Evolutionary conservation across 2,888 invertebrate species (phyloP).

Genomic region (Nezara viridula): DNA sequence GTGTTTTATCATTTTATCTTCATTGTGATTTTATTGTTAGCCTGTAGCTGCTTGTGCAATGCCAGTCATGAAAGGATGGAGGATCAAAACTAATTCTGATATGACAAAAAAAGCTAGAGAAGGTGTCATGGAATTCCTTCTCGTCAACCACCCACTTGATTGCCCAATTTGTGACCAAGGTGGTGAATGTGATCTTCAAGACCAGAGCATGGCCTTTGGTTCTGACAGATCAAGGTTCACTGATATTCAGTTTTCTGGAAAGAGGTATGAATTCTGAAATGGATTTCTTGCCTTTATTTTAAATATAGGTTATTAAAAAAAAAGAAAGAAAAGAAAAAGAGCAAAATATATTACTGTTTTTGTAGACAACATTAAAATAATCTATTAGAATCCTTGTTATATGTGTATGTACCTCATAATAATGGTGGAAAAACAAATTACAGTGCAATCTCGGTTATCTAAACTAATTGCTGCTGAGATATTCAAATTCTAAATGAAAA

Average conservation of each 20-base stretch:
- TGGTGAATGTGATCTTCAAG: conserved; percentile 93
- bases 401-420: too few species aligned
- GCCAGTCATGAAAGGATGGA: conserved; percentile 99
- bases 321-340: too few species aligned
- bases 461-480: too few species aligned
- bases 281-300: background rate
- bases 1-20: background rate
- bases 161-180: conserved; percentile 99
- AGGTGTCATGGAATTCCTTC: conserved; percentile 98
- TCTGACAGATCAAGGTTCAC: conserved; percentile 93
- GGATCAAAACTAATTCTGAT: conserved; percentile 97
- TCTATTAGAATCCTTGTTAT: too few species aligned
- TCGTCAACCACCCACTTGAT: conserved; percentile 98
- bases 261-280: conserved; percentile 75
- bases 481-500: too few species aligned
- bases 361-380: too few species aligned
- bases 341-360: too few species aligned
- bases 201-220: conserved; percentile 99
- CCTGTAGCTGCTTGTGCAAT: conserved; percentile 99
- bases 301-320: background rate
- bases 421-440: too few species aligned
- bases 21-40: conserved; percentile 68
- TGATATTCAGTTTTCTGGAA: conserved; percentile 92
- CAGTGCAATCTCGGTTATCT: too few species aligned
- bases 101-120: conserved; percentile 84